Base-by-base conservation (phyloP, 2,888 invertebrate species). In the Celastrina argiolus region DNA sequence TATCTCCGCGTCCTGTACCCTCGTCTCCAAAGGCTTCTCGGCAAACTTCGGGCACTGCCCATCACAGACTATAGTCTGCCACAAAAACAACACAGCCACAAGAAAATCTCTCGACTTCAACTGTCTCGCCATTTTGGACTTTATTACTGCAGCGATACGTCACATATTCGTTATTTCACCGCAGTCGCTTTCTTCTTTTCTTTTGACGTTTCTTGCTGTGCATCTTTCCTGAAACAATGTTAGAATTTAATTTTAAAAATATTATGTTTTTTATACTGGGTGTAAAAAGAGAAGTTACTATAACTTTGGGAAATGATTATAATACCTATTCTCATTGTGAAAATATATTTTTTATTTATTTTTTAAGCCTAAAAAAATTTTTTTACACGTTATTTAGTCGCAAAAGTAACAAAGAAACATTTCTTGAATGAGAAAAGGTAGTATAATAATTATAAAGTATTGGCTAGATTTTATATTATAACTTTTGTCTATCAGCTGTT, bases 1-100 rank as follows among this genome's bases (percentile, higher is more conserved):
- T 79, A 92, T 88, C 45, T 91, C 85, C 70, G 92, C 90, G 69
- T 90, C 88, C 77, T 91, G 86, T 68, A 92, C 88, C 73, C 92
- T 78, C 56, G 92, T 92, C 81, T 92, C 92, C 18, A 92, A 81
- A 45, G 91, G 87, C 69, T 84, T 87, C 74, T 89, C 90, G n/a
- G 90, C 91, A 56, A 83, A 88, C 84, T 90, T 91, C 28, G 91
- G 91, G 78, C 91, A 91, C 78, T 83, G 88, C 73, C 88, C 87
- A 82, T 89, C 91, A 84, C 91, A 90, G 80, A 89, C 87, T 81
- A 90, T 87, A 73, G 88, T 87, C 78, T 83, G 83, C 73, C 89
- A 88, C 81, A 87, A 76, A 70, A 88, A 81, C 69, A 88, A 82
- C 75, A 90, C 76, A 76, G 85, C 80, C 67, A 85, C 78, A 76